A percentile compares a stretch with the other conserved stretches of the same genome.
These are phyloP conservation scores for Macroteleia sp. DNA, from an alignment of 2,888 invertebrate species.

Conservation along the genomic window DNA sequence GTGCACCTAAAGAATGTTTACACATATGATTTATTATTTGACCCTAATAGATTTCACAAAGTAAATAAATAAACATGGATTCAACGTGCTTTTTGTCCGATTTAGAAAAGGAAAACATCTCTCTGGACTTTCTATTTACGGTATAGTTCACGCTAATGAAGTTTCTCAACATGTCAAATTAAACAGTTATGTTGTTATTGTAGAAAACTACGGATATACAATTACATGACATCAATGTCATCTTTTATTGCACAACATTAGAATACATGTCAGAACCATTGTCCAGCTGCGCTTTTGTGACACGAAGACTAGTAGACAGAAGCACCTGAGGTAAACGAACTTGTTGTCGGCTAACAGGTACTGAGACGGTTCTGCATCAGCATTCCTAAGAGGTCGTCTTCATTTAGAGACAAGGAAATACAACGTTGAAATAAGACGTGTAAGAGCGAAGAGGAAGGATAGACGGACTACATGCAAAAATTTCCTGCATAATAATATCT, in stretches of 20 bases:
- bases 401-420: slow-evolving; percentile 65
- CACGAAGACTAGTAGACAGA: slow-evolving; percentile 54
- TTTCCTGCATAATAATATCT: slow-evolving; percentile 54
- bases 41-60: too few species aligned
- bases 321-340: slow-evolving; percentile 62
- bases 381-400: slow-evolving; percentile 65
- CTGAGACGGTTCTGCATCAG: slow-evolving; percentile 61
- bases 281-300: slow-evolving; percentile 56
- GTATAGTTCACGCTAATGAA: neutral
- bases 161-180: neutral
- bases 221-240: slow-evolving; percentile 20
- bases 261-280: slow-evolving; percentile 37
- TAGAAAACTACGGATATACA: neutral
- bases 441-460: slow-evolving; percentile 47
- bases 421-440: slow-evolving; percentile 63
- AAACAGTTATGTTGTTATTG: slow-evolving; percentile 4
- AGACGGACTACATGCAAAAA: slow-evolving; percentile 53
- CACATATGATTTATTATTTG: too few species aligned
- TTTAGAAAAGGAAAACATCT: neutral
- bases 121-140: neutral
- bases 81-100: too few species aligned
- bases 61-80: too few species aligned
- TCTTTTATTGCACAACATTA: slow-evolving; percentile 34
- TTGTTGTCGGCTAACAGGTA: slow-evolving; percentile 64
- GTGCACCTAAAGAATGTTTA: too few species aligned